Conservation (phyloP, 2,797 vertebrate genomes). For the Paratrypauchen microcephalus region DNA sequence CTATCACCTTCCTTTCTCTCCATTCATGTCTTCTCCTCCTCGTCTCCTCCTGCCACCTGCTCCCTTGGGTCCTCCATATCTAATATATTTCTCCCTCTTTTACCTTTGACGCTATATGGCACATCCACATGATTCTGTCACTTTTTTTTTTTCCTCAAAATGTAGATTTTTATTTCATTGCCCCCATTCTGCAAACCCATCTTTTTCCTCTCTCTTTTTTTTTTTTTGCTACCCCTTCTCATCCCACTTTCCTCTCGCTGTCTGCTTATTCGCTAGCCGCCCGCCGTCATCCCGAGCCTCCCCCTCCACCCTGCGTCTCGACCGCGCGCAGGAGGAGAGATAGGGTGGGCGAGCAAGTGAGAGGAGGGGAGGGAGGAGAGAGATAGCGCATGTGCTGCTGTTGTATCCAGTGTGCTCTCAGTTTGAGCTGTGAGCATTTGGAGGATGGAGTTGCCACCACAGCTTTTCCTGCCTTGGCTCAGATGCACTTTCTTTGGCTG, state of each 20-base stretch:
- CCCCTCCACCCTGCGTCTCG: conserved; percentile 63
- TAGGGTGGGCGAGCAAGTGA: conserved; percentile 28
- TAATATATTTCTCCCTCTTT: conserved; percentile 20
- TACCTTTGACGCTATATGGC: conserved; percentile 63
- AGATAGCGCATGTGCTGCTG: conserved; percentile 29
- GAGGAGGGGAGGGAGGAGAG: conserved; percentile 14
- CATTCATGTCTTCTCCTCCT: conserved; percentile 24
- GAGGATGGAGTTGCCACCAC: conserved; percentile 85
- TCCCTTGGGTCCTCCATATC: conserved; percentile 27
- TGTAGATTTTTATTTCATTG: conserved; percentile 48
- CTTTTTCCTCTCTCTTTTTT: conserved; percentile 23
- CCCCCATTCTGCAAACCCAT: conserved; percentile 51
- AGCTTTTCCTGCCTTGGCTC: conserved; percentile 88
- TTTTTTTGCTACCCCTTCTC: conserved; percentile 32
- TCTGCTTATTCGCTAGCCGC: conserved; percentile 64
- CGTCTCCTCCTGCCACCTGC: conserved; percentile 20
- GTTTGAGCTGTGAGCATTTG: conserved; percentile 93
- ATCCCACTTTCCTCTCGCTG: conserved; percentile 50
- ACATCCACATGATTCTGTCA: conserved; percentile 65
- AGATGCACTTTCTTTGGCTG: conserved; percentile 79
- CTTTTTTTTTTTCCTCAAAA: conserved; percentile 43
- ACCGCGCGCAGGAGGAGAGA: conserved; percentile 73
- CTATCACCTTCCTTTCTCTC: conserved; percentile 24
- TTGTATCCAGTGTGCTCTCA: conserved; percentile 87
- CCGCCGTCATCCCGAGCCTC: conserved; percentile 59